Percentiles rank a stretch among this genome's conserved stretches.
phyloP scores from a whole-genome alignment of 2,888 invertebrate species.

The Lamellibrachia satsuma region DNA sequence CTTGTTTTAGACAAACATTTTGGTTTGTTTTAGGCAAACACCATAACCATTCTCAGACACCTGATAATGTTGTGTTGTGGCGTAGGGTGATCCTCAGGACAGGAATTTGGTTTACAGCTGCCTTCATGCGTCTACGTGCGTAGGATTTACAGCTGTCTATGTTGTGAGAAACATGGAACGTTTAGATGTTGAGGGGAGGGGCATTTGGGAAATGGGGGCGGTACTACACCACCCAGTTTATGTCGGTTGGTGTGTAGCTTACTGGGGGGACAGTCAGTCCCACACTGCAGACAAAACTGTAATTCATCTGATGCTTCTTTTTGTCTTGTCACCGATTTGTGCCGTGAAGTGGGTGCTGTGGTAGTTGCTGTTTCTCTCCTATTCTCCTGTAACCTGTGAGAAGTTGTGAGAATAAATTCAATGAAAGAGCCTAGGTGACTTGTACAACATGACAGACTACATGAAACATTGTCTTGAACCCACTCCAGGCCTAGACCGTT shows the following conservation, averaged over 20 bases:
- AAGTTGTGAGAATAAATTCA: not conserved
- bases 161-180: not conserved
- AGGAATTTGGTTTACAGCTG: not conserved
- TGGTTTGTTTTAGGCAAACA: not conserved
- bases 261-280: too few relatives aligned
- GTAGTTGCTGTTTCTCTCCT: too few relatives aligned
- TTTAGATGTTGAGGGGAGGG: not conserved
- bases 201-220: not conserved
- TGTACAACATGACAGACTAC: not conserved
- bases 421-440: not conserved
- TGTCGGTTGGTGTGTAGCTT: too few relatives aligned
- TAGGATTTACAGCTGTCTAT: not conserved
- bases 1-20: not conserved
- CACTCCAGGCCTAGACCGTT: not conserved
- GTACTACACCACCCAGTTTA: too few relatives aligned
- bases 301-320: too few relatives aligned
- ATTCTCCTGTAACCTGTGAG: too few relatives aligned
- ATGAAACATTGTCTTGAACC: not conserved
- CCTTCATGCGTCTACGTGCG: not conserved
- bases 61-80: not conserved
- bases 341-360: too few relatives aligned
- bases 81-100: not conserved
- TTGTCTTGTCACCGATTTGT: too few relatives aligned
- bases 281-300: too few relatives aligned
- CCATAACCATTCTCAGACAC: not conserved